phyloP scores from a whole-genome alignment of 1,140 invertebrate species.

The Caenorhabditis tropicalis region DNA sequence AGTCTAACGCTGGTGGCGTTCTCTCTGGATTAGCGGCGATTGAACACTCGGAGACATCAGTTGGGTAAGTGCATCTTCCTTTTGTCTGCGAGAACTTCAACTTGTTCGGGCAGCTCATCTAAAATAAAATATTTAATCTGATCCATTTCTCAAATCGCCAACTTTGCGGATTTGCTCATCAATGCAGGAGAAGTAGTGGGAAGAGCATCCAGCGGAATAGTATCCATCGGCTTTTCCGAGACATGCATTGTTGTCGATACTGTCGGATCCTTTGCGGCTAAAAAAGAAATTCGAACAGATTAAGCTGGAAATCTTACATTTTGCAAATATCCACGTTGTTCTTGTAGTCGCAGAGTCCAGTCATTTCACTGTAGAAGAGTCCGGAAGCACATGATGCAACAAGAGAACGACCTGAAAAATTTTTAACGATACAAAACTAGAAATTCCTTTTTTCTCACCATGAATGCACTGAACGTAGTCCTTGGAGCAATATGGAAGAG shows the following conservation, averaged over 20 bases:
- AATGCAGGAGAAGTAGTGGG: slow-evolving; percentile 3
- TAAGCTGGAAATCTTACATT: background rate
- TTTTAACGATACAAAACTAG: background rate
- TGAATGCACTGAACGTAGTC: slow-evolving; percentile 27
- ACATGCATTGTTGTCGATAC: background rate
- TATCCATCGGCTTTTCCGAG: background rate
- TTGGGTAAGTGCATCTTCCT: background rate
- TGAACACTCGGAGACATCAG: background rate
- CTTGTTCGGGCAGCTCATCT: background rate
- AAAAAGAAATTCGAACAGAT: background rate
- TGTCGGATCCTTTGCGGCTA: background rate
- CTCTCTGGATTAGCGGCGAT: background rate
- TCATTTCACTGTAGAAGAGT: slow-evolving; percentile 12
- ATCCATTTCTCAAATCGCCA: no score
- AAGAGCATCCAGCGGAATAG: background rate
- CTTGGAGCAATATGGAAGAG: slow-evolving; percentile 23
- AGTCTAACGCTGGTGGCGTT: background rate
- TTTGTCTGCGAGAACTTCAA: background rate
- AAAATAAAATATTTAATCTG: no score
- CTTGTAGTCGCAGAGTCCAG: slow-evolving; percentile 4
- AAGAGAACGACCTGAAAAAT: background rate
- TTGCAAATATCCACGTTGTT: background rate
- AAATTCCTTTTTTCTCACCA: no score
- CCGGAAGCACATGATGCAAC: background rate
- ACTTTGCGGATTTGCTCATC: slow-evolving; percentile 1